Conservation (phyloP, 2,888 invertebrate genomes). For the Clostera curtula region DNA sequence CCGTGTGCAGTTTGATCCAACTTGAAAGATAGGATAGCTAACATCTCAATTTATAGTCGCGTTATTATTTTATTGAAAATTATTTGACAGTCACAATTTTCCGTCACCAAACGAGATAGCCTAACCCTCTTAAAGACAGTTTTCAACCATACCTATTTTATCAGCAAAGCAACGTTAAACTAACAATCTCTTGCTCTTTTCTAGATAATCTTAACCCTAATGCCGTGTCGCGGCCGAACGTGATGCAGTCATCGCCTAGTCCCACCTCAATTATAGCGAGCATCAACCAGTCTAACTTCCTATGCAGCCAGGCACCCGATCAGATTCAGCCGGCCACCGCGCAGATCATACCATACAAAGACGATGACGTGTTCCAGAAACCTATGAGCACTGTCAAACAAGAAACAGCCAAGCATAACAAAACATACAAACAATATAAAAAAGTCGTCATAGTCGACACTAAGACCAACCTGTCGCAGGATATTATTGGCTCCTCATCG, state of each 20-base stretch:
- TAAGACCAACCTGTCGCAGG: constrained; percentile 18
- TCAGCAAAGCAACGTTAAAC: background rate
- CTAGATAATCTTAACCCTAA: constrained; percentile 45
- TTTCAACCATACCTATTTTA: too few relatives aligned
- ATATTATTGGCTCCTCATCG: constrained; percentile 10
- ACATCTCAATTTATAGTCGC: too few relatives aligned
- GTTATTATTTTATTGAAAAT: too few relatives aligned
- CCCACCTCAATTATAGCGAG: constrained; percentile 63
- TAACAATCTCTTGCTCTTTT: constrained; percentile 3
- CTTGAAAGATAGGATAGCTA: too few relatives aligned
- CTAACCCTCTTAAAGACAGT: too few relatives aligned
- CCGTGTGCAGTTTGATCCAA: too few relatives aligned
- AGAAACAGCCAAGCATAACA: too few relatives aligned
- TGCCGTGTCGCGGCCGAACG: constrained; percentile 45
- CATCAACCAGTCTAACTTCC: constrained; percentile 65
- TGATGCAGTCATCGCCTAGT: constrained; percentile 61
- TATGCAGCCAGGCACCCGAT: constrained; percentile 50
- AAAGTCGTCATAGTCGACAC: constrained; percentile 47
- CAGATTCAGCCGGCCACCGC: constrained; percentile 21
- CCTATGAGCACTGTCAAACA: too few relatives aligned
- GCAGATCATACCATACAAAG: constrained; percentile 23
- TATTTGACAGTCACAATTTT: too few relatives aligned
- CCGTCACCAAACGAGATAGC: too few relatives aligned
- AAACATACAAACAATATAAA: too few relatives aligned
- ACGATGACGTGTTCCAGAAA: constrained; percentile 30